Evolutionary conservation across 2,113 vertebrate species (phyloP).

Genomic region (Chamaetylas fuelleborni): DNA sequence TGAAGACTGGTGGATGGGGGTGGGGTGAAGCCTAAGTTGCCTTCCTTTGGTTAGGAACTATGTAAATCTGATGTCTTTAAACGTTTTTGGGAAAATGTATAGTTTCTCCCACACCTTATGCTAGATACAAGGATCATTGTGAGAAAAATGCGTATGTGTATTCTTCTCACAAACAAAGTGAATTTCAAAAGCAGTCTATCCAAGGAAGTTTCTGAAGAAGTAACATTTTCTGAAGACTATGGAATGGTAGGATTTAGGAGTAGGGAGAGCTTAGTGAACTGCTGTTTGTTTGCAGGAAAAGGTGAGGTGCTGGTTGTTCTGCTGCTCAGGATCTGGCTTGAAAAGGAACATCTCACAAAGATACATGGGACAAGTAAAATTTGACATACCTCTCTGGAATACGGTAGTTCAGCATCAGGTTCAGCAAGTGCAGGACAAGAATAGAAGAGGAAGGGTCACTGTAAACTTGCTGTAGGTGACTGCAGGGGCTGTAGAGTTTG

Average conservation of each 20-base stretch:
- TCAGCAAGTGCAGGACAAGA: not conserved
- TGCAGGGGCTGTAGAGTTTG: not conserved
- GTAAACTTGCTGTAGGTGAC: not conserved
- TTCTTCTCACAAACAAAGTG: not conserved
- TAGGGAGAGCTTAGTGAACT: not conserved
- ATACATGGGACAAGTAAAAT: not conserved
- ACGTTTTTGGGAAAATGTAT: not conserved
- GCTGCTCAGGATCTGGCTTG: not conserved
- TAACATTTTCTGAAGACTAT: not conserved
- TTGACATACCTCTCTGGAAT: not conserved
- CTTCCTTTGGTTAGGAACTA: not conserved
- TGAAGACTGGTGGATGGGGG: not conserved
- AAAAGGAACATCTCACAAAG: not conserved
- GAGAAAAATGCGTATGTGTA: accelerated
- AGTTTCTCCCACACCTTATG: not conserved
- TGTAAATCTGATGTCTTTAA: not conserved
- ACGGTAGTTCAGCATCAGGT: accelerated
- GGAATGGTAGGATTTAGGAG: not conserved
- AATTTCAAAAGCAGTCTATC: not conserved
- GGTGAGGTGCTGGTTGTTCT: not conserved
- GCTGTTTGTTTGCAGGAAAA: not conserved
- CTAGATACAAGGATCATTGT: not conserved
- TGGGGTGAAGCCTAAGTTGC: not conserved
- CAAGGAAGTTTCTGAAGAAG: not conserved
- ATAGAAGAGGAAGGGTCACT: not conserved